A percentile compares a stretch with the other conserved stretches of the same genome.
phyloP scores from a whole-genome alignment of 2,888 invertebrate genomes.

The Galerucella pusilla region DNA sequence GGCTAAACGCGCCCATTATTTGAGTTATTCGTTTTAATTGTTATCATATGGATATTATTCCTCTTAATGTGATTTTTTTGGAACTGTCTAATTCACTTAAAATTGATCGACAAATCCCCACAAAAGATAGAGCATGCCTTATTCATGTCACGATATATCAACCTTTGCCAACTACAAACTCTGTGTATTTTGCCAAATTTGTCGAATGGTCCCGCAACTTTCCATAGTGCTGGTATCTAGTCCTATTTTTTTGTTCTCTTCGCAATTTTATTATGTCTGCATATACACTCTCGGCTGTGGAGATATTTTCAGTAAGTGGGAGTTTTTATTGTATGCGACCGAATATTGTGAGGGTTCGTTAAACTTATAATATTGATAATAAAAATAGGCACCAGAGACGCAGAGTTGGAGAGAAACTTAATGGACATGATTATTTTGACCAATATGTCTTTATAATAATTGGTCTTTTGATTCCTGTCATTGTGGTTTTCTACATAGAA shows the following conservation, averaged over 20 bases:
- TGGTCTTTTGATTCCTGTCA: too few relatives aligned
- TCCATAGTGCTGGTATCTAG: background rate
- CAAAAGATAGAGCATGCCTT: constrained; percentile 1
- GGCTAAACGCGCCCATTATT: too few relatives aligned
- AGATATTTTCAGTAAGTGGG: background rate
- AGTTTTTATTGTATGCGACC: constrained; percentile 6
- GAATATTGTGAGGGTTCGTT: background rate
- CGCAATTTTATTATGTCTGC: constrained; percentile 14
- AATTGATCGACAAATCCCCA: background rate
- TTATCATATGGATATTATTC: too few relatives aligned
- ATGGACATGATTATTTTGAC: too few relatives aligned
- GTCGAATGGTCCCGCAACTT: background rate
- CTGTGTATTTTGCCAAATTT: constrained; percentile 9
- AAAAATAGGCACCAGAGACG: background rate
- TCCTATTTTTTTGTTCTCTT: background rate
- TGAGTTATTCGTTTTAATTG: too few relatives aligned
- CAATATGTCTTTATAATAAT: too few relatives aligned
- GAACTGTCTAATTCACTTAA: background rate
- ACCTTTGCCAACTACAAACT: constrained; percentile 1
- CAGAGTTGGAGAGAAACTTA: background rate
- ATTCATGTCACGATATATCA: background rate
- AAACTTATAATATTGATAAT: background rate
- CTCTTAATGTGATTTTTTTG: too few relatives aligned
- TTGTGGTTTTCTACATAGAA: too few relatives aligned
- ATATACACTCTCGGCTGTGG: background rate